These are phyloP conservation scores for Caenorhabditis drosophilae DNA, from an alignment of 2,888 invertebrate genomes.

Conservation along the genomic window DNA sequence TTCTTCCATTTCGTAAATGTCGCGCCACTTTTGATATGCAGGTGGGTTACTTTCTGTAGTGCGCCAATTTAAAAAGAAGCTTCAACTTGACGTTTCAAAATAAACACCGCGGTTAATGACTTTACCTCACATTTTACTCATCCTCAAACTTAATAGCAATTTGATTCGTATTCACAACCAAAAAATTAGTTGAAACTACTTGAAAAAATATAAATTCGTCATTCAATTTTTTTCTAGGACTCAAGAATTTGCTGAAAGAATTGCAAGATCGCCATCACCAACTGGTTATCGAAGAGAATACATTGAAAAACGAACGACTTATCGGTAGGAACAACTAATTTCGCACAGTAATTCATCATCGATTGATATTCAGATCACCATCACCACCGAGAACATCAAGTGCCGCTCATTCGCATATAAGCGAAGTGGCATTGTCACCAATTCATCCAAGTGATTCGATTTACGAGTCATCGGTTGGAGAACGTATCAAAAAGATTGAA, in stretches of 20 bases:
- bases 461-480: slow-evolving; percentile 35
- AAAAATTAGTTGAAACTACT: too few relatives aligned
- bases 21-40: too few relatives aligned
- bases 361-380: slow-evolving; percentile 35
- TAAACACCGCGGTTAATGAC: too few relatives aligned
- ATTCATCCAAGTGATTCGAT: slow-evolving; percentile 33
- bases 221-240: slow-evolving; percentile 30
- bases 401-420: slow-evolving; percentile 34
- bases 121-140: too few relatives aligned
- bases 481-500: slow-evolving; percentile 44
- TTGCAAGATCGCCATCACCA: slow-evolving; percentile 39
- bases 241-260: slow-evolving; percentile 48
- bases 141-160: too few relatives aligned
- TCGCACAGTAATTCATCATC: neutral
- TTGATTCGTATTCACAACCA: too few relatives aligned
- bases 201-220: too few relatives aligned
- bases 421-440: slow-evolving; percentile 30
- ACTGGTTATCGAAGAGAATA: slow-evolving; percentile 23
- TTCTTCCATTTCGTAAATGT: too few relatives aligned
- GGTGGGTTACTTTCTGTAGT: too few relatives aligned
- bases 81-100: too few relatives aligned
- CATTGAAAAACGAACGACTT: slow-evolving; percentile 26
- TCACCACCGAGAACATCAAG: slow-evolving; percentile 40
- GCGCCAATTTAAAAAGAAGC: too few relatives aligned
- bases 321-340: slow-evolving; percentile 11